A percentile compares a stretch with the other conserved stretches of the same genome.
These are phyloP conservation scores for Allygus modestus DNA, from an alignment of 2,888 invertebrate species.

Conservation along the genomic window DNA sequence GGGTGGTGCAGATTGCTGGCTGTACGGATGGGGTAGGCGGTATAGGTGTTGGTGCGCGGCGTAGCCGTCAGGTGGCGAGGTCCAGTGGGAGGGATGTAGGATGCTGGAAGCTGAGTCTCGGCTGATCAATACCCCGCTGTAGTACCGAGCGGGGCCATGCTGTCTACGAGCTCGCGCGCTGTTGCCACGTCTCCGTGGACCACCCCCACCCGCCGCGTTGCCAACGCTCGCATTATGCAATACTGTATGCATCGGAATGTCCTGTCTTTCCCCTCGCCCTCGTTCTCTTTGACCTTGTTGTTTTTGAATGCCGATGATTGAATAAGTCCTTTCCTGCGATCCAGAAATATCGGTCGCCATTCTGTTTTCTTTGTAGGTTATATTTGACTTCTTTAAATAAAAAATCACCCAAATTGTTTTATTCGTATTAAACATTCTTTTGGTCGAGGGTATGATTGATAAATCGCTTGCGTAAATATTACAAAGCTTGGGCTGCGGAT, in stretches of 20 bases:
- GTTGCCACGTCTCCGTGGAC: slow-evolving; percentile 4
- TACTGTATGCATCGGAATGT: slow-evolving; percentile 42
- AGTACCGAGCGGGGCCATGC: slow-evolving; percentile 17
- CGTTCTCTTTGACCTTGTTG: slow-evolving; percentile 28
- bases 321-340: slow-evolving; percentile 7
- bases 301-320: slow-evolving; percentile 38
- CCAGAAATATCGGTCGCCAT: not conserved
- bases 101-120: not conserved
- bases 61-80: not conserved
- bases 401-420: too few relatives aligned
- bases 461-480: too few relatives aligned
- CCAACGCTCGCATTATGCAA: not conserved
- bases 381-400: not conserved
- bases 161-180: slow-evolving; percentile 1
- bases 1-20: too few relatives aligned
- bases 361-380: not conserved
- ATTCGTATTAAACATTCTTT: too few relatives aligned
- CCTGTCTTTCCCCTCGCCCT: not conserved
- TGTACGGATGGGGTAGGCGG: not conserved
- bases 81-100: slow-evolving; percentile 16
- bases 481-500: too few relatives aligned
- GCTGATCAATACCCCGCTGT: slow-evolving; percentile 35
- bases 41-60: not conserved
- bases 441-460: too few relatives aligned
- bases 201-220: slow-evolving; percentile 25